These are phyloP conservation scores for Scalopus aquaticus DNA, from an alignment of 2,113 vertebrate genomes.

Conservation along the genomic window DNA sequence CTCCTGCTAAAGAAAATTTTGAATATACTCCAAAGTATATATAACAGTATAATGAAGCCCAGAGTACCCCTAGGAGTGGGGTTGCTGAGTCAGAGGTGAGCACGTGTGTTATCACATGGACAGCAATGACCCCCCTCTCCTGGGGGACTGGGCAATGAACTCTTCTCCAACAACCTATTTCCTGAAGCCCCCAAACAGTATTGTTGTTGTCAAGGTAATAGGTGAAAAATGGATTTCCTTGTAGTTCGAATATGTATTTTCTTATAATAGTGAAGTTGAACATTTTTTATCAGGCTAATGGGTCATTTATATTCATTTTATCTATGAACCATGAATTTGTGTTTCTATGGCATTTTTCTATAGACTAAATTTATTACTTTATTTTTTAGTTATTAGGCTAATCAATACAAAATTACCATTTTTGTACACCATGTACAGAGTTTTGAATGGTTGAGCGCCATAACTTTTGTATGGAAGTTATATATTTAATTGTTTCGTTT, in stretches of 20 bases:
- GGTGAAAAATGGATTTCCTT: background rate
- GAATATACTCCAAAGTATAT: background rate
- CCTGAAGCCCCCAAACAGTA: background rate
- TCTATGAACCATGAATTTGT: background rate
- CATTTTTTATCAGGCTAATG: background rate
- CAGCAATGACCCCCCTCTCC: background rate
- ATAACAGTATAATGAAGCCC: background rate
- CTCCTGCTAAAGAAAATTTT: background rate
- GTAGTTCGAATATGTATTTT: background rate
- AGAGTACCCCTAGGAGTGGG: background rate
- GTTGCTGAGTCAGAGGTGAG: background rate
- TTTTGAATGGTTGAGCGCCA: background rate
- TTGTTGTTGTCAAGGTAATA: background rate
- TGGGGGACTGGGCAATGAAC: background rate
- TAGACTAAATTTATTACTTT: background rate
- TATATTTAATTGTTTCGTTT: background rate
- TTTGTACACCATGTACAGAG: background rate
- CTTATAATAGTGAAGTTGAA: background rate
- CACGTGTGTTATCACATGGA: background rate
- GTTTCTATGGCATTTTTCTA: background rate
- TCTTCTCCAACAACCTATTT: background rate
- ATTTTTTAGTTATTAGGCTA: background rate
- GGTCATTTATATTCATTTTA: background rate
- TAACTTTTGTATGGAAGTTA: background rate
- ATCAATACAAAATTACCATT: background rate